Evolutionary conservation across 1,140 invertebrate species (phyloP).

Genomic region (Drosophila watanabei): DNA sequence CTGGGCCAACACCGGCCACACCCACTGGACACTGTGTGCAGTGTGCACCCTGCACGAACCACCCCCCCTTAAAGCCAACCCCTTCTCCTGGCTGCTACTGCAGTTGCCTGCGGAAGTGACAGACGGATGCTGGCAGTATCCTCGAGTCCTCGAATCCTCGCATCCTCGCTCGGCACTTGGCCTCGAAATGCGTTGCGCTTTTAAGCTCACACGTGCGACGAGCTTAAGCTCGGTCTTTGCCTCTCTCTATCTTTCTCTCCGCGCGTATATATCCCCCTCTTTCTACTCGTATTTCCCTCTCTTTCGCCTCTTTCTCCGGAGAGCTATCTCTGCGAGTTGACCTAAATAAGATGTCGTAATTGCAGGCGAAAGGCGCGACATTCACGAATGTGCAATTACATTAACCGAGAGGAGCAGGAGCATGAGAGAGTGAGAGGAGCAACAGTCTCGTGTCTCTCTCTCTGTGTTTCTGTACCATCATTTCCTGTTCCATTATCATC

Average conservation of each 20-base stretch:
- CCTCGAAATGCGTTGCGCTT: slow-evolving; percentile 81
- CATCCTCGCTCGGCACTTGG: slow-evolving; percentile 64
- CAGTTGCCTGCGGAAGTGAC: slow-evolving; percentile 69
- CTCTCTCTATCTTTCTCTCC: slow-evolving; percentile 19
- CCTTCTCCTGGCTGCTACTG: slow-evolving; percentile 9
- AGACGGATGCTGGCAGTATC: slow-evolving; percentile 54
- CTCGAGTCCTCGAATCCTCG: slow-evolving; percentile 34
- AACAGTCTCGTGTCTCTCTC: slow-evolving; percentile 52
- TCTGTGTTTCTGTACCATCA: slow-evolving; percentile 21
- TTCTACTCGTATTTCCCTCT: slow-evolving; percentile 1
- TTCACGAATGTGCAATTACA: slow-evolving; percentile 74
- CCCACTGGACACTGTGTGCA: slow-evolving; percentile 45
- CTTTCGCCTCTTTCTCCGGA: slow-evolving; percentile 25
- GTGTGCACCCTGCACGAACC: neutral
- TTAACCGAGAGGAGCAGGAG: slow-evolving; percentile 42
- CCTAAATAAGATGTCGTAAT: slow-evolving; percentile 83
- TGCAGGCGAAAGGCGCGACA: slow-evolving; percentile 77
- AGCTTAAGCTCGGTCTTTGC: slow-evolving; percentile 45
- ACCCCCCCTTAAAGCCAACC: neutral
- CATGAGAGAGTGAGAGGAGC: slow-evolving; percentile 37
- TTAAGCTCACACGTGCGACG: slow-evolving; percentile 79
- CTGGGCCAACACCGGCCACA: slow-evolving; percentile 53
- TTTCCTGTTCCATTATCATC: slow-evolving; percentile 39
- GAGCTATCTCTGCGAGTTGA: slow-evolving; percentile 59
- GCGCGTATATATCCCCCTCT: slow-evolving; percentile 10